Base-by-base conservation (phyloP, 1,140 invertebrate genomes). In the Trichogramma pretiosum region DNA sequence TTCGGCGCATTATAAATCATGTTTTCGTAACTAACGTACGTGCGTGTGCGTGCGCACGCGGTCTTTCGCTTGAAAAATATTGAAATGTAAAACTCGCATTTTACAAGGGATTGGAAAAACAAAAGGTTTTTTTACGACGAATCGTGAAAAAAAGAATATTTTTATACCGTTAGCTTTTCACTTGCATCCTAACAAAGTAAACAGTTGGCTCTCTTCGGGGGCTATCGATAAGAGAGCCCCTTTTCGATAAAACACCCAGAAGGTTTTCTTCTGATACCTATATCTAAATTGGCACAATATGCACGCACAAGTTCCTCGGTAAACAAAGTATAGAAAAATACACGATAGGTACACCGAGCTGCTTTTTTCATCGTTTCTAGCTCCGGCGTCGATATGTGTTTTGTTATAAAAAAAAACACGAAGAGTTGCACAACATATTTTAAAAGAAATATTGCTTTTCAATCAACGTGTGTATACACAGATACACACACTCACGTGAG, bases 161-260 rank as follows among this genome's bases (percentile, higher is more conserved):
- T n/a, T n/a, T n/a, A n/a, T n/a, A n/a, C 17, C 11, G 9, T 1
- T 23, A 21, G 23, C 5, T 32, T 48, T 41, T 35, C 21, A 48
- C n/a, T 42, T 48, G 32, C 32, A 42, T 42, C 28, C 21, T 13
- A 5, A 26, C 17, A 41, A 36, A 26, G 32, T 40, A 48, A 48
- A 48, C 39, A 42, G 42, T 48, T 36, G 26, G n/a, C n/a, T n/a
- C n/a, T n/a, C n/a, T n/a, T 11, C 14, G 16, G 16, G n/a, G n/a
- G 37, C 23, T 48, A 48, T 41, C 40, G 46, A 48, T 48, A 24
- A n/a, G n/a, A 42, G 36, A 42, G 17, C 32, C 32, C 23, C n/a
- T n/a, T n/a, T 35, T 48, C 38, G 17, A 34, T 36, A 47, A 47
- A 47, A 24, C 18, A 10, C 4, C 21, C 36, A 39, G 26, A 19